phyloP scores from a whole-genome alignment of 2,797 vertebrate species.

The Lagorchestes hirsutus region DNA sequence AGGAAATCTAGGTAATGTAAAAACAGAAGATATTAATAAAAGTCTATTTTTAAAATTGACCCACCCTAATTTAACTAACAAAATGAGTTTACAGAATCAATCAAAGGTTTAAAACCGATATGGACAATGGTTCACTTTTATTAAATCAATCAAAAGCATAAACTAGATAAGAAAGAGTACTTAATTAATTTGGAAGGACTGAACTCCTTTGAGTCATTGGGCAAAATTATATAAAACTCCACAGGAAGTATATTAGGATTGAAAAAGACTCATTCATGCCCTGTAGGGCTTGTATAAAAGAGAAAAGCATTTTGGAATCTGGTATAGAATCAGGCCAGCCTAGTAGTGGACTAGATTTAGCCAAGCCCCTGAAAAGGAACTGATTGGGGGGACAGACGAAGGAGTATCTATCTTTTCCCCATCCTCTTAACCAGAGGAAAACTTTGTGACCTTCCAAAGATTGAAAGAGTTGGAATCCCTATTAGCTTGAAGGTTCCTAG shows the following conservation, averaged over 20 bases:
- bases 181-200: background rate
- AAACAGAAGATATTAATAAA: background rate
- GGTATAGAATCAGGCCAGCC: background rate
- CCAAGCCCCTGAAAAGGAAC: background rate
- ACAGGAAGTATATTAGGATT: background rate
- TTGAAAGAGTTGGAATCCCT: background rate
- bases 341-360: background rate
- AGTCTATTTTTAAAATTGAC: background rate
- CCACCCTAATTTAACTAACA: background rate
- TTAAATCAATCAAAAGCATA: background rate
- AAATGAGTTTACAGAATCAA: slow-evolving; percentile 1
- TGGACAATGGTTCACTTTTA: background rate
- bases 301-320: background rate
- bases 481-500: background rate
- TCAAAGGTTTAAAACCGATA: background rate
- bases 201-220: background rate
- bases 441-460: background rate
- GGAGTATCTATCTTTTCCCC: background rate
- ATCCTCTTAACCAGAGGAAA: background rate
- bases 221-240: background rate
- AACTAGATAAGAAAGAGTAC: background rate
- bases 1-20: background rate
- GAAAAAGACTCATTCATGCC: background rate
- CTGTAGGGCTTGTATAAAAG: background rate
- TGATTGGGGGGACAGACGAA: background rate